A percentile compares a stretch with the other conserved stretches of the same genome.
Conservation (phyloP, 2,797 vertebrate genomes). For the Novumbra hubbsi region DNA sequence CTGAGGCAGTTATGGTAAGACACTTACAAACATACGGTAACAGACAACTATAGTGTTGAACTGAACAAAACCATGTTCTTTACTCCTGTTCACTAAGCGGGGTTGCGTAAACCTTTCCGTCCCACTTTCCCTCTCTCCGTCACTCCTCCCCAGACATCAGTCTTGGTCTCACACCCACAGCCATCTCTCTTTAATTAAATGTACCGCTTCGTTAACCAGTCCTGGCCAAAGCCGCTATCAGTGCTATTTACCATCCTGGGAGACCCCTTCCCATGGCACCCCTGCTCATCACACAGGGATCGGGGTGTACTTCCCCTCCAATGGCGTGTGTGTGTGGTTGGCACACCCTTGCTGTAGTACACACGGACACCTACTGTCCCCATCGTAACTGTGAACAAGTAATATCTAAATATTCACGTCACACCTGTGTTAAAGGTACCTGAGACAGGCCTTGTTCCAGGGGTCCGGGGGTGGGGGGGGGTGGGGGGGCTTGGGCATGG, state of each 20-base stretch:
- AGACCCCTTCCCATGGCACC: not conserved
- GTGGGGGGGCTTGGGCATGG: too few species aligned
- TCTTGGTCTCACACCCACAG: not conserved
- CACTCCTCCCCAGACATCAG: not conserved
- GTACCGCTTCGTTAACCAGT: constrained; percentile 34
- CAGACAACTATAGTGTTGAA: too few species aligned
- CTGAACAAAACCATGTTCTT: too few species aligned
- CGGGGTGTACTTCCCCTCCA: too few species aligned
- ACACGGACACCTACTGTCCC: not conserved
- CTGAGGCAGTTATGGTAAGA: too few species aligned
- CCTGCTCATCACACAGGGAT: not conserved
- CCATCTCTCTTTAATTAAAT: constrained; percentile 32
- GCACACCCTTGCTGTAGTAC: not conserved
- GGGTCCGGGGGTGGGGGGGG: too few species aligned
- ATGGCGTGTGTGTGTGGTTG: not conserved
- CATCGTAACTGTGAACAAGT: not conserved
- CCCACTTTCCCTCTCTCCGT: not conserved
- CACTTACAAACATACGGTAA: too few species aligned
- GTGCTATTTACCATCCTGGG: constrained; percentile 25
- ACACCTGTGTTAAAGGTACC: too few species aligned
- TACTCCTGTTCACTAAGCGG: too few species aligned
- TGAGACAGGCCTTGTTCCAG: too few species aligned
- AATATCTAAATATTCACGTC: too few species aligned
- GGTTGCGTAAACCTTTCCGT: too few species aligned
- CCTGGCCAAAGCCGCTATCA: constrained; percentile 17